Evolutionary conservation across 2,888 invertebrate species (phyloP).

Genomic region (Parnassius orleans): DNA sequence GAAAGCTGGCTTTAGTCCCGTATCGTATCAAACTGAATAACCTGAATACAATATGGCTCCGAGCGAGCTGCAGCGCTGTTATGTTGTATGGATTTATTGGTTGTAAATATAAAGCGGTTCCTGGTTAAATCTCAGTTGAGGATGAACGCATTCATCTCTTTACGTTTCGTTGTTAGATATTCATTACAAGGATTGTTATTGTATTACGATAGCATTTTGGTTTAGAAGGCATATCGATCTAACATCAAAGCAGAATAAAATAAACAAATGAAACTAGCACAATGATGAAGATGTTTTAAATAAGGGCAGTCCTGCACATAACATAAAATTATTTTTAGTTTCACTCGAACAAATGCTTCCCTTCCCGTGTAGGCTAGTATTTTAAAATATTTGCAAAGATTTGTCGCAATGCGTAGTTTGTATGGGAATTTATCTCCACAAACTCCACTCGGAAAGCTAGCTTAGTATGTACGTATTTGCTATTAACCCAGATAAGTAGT

Average conservation of each 20-base stretch:
- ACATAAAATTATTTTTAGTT: slow-evolving; percentile 4
- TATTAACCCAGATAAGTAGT: slow-evolving; percentile 38
- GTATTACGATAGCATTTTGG: no score
- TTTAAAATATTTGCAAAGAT: slow-evolving; percentile 24
- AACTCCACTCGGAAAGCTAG: slow-evolving; percentile 31
- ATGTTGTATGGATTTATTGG: slow-evolving; percentile 34
- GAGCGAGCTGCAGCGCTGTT: slow-evolving; percentile 32
- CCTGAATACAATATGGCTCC: slow-evolving; percentile 50
- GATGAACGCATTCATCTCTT: slow-evolving; percentile 3
- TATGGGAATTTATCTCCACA: slow-evolving; percentile 32
- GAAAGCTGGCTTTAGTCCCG: slow-evolving; percentile 59
- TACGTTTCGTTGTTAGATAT: slow-evolving; percentile 13
- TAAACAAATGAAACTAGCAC: not conserved
- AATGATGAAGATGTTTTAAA: no score
- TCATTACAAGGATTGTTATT: not conserved
- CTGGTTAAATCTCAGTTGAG: slow-evolving; percentile 17
- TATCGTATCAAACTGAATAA: slow-evolving; percentile 60
- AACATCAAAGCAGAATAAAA: not conserved
- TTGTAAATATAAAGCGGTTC: slow-evolving; percentile 27
- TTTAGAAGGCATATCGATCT: no score
- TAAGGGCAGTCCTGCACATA: not conserved
- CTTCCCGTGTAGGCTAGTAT: slow-evolving; percentile 10
- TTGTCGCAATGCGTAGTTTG: slow-evolving; percentile 28
- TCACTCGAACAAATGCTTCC: not conserved
- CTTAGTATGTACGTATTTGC: slow-evolving; percentile 31